Percentiles rank a stretch among this genome's conserved stretches.
Conservation (phyloP, 2,113 vertebrate species). For the Ia io region DNA sequence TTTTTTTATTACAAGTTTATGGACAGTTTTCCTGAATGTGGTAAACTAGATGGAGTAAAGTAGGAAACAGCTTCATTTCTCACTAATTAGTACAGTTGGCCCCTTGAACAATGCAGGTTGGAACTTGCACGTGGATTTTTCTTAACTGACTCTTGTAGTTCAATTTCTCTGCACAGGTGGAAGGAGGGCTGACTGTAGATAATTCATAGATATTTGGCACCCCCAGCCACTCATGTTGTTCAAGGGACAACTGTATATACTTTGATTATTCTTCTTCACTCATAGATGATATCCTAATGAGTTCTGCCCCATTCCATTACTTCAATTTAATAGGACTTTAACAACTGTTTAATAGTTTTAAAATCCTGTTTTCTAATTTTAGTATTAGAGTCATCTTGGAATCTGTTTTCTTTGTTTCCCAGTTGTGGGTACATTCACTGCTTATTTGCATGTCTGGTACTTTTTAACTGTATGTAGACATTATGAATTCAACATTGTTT, state of each 20-base stretch:
- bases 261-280: not conserved
- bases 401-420: not conserved
- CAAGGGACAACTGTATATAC: not conserved
- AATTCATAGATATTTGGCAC: not conserved
- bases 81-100: not conserved
- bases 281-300: not conserved
- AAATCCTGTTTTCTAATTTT: not conserved
- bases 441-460: slow-evolving; percentile 1
- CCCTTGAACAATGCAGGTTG: not conserved
- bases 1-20: not conserved
- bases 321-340: not conserved
- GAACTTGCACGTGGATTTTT: not conserved
- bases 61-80: not conserved
- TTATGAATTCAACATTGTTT: not conserved
- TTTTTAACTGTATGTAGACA: not conserved
- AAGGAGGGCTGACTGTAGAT: not conserved
- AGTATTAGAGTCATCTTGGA: not conserved
- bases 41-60: not conserved
- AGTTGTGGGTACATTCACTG: not conserved
- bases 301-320: not conserved
- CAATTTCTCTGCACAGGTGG: not conserved
- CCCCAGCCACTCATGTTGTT: not conserved
- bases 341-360: not conserved
- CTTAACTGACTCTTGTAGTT: not conserved
- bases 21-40: not conserved